Evolutionary conservation across 2,113 vertebrate species (phyloP), one percentile per base, ranked within the genome.

Genomic region (Pelvicachromis taeniatus): DNA sequence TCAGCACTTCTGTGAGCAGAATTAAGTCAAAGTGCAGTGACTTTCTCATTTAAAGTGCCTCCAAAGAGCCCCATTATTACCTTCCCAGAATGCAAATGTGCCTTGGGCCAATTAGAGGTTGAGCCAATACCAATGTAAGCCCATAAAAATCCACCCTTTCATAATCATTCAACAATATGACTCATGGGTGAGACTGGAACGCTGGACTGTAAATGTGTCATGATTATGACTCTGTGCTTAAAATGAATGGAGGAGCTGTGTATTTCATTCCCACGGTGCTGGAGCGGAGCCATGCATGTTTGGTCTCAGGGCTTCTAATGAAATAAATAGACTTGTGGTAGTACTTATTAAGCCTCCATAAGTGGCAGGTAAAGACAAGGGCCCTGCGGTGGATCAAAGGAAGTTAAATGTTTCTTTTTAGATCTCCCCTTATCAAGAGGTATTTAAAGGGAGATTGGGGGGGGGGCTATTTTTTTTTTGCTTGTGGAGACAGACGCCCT

Each of bases 41-140:
- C 92, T 92, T 94, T 93, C 85, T 89, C 82, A 56, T 94, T 94
- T 92, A 90, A 92, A 93, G 93, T 91, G 92, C 88, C 88, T 93
- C 91, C 88, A 85, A 93, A 93, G 89, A 94, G 93, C 68, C 78
- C 80, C 92, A 90, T 94, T 93, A 94, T 95, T 94, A 93, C 92
- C 92, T 93, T 93, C 92, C 89, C 91, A 90, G 91, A 95, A 95
- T 95, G 91, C 93, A 94, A 95, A 94, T 94, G 87, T 92, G 87
- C 91, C 90, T 77, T 82, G 82, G 86, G 94, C 91, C 93, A 94
- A 94, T 95, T 95, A 94, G 93, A 91, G 91, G 89, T 92, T 91
- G 92, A 88, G 93, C 90, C 93, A 92, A 93, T 93, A 95, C 86
- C 90, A 93, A 88, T 88, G 91, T 92, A 92, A 87, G 89, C 29